Evolutionary conservation across 2,113 vertebrate genomes (phyloP), one percentile per base, ranked within the genome.

Genomic region (Callaeas wilsoni): DNA sequence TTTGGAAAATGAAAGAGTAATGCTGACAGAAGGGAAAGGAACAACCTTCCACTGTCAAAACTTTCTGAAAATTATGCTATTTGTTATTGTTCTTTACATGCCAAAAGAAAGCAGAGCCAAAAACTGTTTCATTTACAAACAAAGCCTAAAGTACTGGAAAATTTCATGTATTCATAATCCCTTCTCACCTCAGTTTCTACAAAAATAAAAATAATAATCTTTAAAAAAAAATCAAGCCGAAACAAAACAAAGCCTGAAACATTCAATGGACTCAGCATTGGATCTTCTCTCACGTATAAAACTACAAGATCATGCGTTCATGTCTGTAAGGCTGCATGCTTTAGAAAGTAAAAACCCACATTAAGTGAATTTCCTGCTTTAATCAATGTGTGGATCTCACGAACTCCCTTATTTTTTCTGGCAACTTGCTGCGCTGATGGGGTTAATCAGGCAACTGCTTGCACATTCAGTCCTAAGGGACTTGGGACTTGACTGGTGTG

Each of bases 251-350:
- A 42, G 10, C 3, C n/a, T 11, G 25, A 52, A 80, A 47, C 16
- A 62, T 9, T 63, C 8, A 69, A 6, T 5, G 3, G n/a, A 84
- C 12, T 4, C 7, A 6, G 39, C 2, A 7, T 0, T 17, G 6
- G 16, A 52, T 76, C 39, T 80, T 84, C 42, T 70, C 37, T 84
- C 30, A 26, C 5, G 29, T 19, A 42, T 1, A 10, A n/a, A 87
- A 20, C 39, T 35, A 71, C 4, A 64, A 25, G 19, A 57, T 35
- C 8, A 4, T 0, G 0, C 29, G 23, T n/a, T 84, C 23, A 7
- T 26, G 18, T 84, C 47, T 32, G 19, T 55, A 89, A 70, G 41
- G 10, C 17, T 41, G 16, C 15, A 75, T 17, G 30, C 8, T 84
- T 59, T 30, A 84, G 18, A 81, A 93, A 67, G 67, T n/a, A 41